Conservation (phyloP, 30 jellyfish, hydroid and myxozoan species). For the Clytia hemisphaerica region DNA sequence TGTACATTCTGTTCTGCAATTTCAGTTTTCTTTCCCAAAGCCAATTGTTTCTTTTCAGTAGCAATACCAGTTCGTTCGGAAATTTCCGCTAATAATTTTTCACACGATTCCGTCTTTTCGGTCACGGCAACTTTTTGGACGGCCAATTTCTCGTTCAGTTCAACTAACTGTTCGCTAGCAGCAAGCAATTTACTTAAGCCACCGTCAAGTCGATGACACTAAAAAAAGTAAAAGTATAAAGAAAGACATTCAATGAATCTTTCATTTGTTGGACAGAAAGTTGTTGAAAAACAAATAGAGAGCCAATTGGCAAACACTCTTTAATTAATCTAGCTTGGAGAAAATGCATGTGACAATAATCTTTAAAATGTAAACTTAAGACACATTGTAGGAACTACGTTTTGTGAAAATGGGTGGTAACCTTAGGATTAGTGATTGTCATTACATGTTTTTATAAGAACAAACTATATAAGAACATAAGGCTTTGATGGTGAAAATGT, state of each 20-base stretch:
- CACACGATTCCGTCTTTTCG: constrained; percentile 96
- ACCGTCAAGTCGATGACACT: constrained; percentile 96
- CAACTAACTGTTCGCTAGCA: constrained; percentile 90
- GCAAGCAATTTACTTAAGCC: constrained; percentile 83
- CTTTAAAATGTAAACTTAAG: no score
- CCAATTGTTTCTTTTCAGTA: constrained; percentile 77
- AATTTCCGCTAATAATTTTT: constrained; percentile 70
- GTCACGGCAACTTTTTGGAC: constrained; percentile 91
- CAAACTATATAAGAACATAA: no score
- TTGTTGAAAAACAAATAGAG: no score
- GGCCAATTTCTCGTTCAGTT: constrained; percentile 79
- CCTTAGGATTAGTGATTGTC: no score
- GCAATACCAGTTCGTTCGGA: constrained; percentile 71
- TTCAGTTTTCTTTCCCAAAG: constrained; percentile 76
- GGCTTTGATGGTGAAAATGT: no score
- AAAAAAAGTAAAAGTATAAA: background rate
- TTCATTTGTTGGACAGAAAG: no score
- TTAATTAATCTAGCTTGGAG: no score
- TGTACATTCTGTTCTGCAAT: constrained; percentile 83
- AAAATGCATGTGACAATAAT: no score
- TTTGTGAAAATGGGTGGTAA: no score
- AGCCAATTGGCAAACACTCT: no score
- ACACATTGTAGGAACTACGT: no score
- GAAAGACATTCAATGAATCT: background rate
- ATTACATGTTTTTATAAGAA: no score